phyloP scores from a whole-genome alignment of 2,888 invertebrate genomes.

The Blastobasis adustella region DNA sequence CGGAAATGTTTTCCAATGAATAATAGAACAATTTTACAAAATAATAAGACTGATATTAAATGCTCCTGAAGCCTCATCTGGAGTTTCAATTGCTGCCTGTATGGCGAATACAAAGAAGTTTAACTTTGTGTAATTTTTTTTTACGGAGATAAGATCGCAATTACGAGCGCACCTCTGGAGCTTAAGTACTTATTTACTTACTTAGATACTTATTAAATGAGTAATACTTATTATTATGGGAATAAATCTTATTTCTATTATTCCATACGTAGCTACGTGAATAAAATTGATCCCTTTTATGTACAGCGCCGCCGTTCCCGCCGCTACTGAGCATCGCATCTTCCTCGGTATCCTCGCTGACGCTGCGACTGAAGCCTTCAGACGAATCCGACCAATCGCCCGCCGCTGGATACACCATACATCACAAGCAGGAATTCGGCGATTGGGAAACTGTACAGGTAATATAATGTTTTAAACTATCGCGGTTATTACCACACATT shows the following conservation, averaged over 20 bases:
- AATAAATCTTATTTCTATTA: too few relatives aligned
- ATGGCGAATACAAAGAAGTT: too few relatives aligned
- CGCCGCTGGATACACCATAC: constrained; percentile 93
- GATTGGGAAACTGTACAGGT: constrained; percentile 93
- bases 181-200: neutral
- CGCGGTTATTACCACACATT: too few relatives aligned
- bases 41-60: too few relatives aligned
- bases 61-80: too few relatives aligned
- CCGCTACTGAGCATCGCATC: constrained; percentile 65
- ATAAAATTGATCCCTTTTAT: neutral
- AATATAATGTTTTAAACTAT: constrained; percentile 14
- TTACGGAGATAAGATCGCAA: too few relatives aligned
- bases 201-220: neutral
- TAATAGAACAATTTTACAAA: too few relatives aligned
- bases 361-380: constrained; percentile 66
- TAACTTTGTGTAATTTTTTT: too few relatives aligned
- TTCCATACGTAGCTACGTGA: neutral
- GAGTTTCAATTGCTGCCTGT: too few relatives aligned
- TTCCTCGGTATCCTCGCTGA: constrained; percentile 68
- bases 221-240: neutral
- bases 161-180: too few relatives aligned
- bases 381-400: constrained; percentile 88
- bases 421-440: constrained; percentile 95
- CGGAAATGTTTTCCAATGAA: too few relatives aligned
- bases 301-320: constrained; percentile 66